A percentile compares a stretch with the other conserved stretches of the same genome.
Evolutionary conservation across 2,888 invertebrate species (phyloP).

Genomic region (Meteorus colon): DNA sequence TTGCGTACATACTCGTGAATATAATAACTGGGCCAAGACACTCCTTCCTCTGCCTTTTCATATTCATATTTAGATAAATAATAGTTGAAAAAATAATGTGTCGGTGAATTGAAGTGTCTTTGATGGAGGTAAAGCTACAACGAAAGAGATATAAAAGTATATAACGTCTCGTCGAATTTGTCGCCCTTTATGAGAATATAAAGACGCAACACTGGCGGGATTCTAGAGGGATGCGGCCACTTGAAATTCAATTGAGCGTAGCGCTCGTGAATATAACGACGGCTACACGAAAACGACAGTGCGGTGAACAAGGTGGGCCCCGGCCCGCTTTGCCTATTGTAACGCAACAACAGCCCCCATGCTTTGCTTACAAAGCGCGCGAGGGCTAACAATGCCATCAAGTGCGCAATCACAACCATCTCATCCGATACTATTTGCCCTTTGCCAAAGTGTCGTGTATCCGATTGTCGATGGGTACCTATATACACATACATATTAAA

Average conservation of each 20-base stretch:
- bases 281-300: constrained; percentile 35
- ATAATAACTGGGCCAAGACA: too few relatives aligned
- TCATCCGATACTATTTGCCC: constrained; percentile 74
- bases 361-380: constrained; percentile 64
- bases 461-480: constrained; percentile 37
- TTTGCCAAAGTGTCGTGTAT: constrained; percentile 59
- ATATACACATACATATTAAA: not conserved
- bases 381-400: constrained; percentile 70
- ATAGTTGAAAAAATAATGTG: not conserved
- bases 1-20: too few relatives aligned
- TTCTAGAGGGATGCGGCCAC: constrained; percentile 73
- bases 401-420: constrained; percentile 74
- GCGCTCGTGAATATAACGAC: constrained; percentile 36
- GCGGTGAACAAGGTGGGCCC: constrained; percentile 41
- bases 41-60: too few relatives aligned
- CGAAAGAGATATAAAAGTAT: constrained; percentile 16
- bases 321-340: constrained; percentile 59
- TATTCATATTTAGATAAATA: not conserved
- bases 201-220: constrained; percentile 37
- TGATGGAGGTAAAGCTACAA: not conserved
- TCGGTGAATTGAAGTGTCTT: not conserved
- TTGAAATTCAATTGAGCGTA: constrained; percentile 72
- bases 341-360: constrained; percentile 64
- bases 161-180: constrained; percentile 22
- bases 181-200: constrained; percentile 34